These are phyloP conservation scores for Heliconius nattereri DNA, from an alignment of 1,140 invertebrate genomes.

Conservation along the genomic window DNA sequence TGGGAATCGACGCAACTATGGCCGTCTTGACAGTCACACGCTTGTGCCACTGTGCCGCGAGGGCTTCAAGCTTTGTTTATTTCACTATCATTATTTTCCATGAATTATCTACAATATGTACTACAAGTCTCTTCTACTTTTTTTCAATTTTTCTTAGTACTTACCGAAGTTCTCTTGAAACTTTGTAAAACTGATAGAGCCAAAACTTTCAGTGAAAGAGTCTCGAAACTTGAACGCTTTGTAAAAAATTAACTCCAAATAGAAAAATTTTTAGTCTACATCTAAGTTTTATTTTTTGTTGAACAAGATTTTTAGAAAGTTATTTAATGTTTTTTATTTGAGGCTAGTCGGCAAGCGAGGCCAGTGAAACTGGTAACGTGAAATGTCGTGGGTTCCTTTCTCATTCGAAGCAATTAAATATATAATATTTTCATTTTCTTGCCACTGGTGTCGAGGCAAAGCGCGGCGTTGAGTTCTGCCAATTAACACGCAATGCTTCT, in stretches of 20 bases:
- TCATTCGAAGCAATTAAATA: too few species aligned
- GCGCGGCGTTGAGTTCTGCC: too few species aligned
- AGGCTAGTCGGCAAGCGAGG: not conserved
- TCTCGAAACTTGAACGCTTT: not conserved
- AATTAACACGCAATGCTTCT: too few species aligned
- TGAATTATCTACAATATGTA: not conserved
- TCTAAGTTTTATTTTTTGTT: not conserved
- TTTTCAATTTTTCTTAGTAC: not conserved
- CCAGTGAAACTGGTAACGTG: too few species aligned
- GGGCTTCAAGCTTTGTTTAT: not conserved
- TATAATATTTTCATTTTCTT: too few species aligned
- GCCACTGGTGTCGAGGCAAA: too few species aligned
- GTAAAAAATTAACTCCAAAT: not conserved
- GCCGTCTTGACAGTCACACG: too few species aligned
- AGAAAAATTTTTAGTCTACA: not conserved
- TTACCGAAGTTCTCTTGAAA: not conserved
- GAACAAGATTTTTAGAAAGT: not conserved
- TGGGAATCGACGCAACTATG: too few species aligned
- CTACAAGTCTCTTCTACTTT: not conserved
- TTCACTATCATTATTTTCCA: not conserved
- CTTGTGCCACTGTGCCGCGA: too few species aligned
- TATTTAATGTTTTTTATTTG: not conserved
- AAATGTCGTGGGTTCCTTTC: too few species aligned
- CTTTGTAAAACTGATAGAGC: not conserved
- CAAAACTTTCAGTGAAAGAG: constrained; percentile 10